Evolutionary conservation across 2,113 vertebrate genomes (phyloP), one percentile per base, ranked within the genome.

Genomic region (Hippolais icterina): DNA sequence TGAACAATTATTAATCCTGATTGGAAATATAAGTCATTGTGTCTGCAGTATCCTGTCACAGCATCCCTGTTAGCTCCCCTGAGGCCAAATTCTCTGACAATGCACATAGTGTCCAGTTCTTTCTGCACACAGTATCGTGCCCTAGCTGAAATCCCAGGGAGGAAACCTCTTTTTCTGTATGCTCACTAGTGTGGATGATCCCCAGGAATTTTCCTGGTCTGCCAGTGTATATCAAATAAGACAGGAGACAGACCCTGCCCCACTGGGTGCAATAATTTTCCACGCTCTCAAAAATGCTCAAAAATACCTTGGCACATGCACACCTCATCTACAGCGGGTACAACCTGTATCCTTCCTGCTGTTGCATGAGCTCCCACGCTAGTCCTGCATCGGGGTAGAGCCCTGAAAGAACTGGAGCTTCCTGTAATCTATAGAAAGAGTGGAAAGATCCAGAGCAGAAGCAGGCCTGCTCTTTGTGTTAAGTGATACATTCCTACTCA

Each of bases 1-100:
- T 78, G 94, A 88, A 86, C 88, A 94, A 90, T 83, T 93, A 93
- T 95, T 96, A 96, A 95, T 95, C 94, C 90, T 97, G 93, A 95
- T 96, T 96, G 90, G 87, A 96, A 97, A 96, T 94, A 94, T 91
- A 96, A 92, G 83, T 93, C 86, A 90, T 93, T 95, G 86, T 97
- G 80, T 92, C 83, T 93, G 81, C 80, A 89, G 83, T 53, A 65
- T 89, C 93, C 95, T 96, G 88, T 90, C 86, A 90, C 68, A 93
- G 79, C 66, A 92, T 61, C 83, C 16, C 94, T 39, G 29, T 74
- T 89, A 93, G 79, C 68, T 94, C 83, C 93, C 94, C 91, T 6
- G 86, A 89, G 93, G 96, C 96, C 89, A 94, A 94, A 94, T 92
- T 92, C 91, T 96, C 94, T 90, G 83, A 89, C 86, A 95, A 92